Evolutionary conservation across 2,113 vertebrate species (phyloP), one percentile per base, ranked within the genome.

Genomic region (Hippocampus barbouri): DNA sequence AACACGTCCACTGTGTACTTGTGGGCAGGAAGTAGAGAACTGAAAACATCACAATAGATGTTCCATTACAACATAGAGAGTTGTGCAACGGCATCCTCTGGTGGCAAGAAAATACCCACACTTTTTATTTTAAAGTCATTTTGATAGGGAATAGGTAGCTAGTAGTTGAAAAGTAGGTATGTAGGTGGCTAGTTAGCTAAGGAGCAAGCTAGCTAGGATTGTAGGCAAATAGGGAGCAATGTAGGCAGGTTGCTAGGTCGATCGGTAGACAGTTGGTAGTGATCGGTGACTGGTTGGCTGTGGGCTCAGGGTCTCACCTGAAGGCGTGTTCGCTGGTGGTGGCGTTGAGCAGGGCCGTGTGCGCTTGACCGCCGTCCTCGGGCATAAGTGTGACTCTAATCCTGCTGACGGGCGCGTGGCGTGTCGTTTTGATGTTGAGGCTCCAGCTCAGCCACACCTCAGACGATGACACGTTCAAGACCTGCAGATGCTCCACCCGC

Each of bases 361-460:
- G 92, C 66, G 85, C 82, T 30, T 86, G 85, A 2, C 84, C 84
- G 59, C 92, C 92, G 12, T 94, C 93, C 0, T 88, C 90, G 1
- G 93, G 91, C 74, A 79, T 74, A 73, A 98, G 88, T 67, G 94
- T 95, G 77, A 98, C 89, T 0, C 93, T 94, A 38, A 98, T 91
- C 76, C 93, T 88, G 74, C 91, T 95, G 87, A 95, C 91, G 0
- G 94, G 88, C 51, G 93, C 91, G 0, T 96, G 95, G 41, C 88
- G 93, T 71, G 91, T 87, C 4, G 78, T 87, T 86, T 94, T 94
- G 25, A 98, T 87, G 76, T 94, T 93, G 23, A 98, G 87, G 75
- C 93, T 83, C 97, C 97, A 99, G 0, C 86, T 91, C 79, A 98
- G 90, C 43, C 94, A 94, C 74, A 96, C 93, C 80, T 95, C 71